phyloP scores from a whole-genome alignment of 2,888 invertebrate species.

The Smittia sp. region DNA sequence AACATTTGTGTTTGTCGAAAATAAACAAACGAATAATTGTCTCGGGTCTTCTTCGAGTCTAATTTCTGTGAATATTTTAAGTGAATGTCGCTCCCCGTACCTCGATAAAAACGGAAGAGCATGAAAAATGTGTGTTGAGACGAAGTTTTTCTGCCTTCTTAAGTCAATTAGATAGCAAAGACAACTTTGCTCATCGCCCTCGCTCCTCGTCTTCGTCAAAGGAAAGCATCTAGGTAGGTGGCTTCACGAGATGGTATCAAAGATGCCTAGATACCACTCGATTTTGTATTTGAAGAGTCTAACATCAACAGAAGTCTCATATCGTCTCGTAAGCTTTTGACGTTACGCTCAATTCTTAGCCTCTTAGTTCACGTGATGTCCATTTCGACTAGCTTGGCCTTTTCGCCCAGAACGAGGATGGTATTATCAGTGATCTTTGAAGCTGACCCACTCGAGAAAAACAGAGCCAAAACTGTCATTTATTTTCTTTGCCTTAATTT shows the following conservation, averaged over 20 bases:
- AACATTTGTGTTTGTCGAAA: conserved; percentile 25
- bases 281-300: no score
- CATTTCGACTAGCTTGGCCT: no score
- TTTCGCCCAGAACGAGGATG: no score
- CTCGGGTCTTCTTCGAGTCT: background rate
- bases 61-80: conserved; percentile 9
- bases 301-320: no score
- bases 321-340: no score
- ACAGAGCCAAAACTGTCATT: background rate
- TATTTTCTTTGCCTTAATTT: background rate
- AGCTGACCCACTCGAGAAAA: no score
- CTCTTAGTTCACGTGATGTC: no score
- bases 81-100: background rate
- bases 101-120: background rate
- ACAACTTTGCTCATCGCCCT: background rate
- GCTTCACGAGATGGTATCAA: no score
- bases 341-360: no score
- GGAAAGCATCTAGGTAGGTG: no score
- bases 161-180: conserved; percentile 26
- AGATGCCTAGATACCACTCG: no score
- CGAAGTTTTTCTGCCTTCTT: conserved; percentile 1
- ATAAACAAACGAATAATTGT: conserved; percentile 22
- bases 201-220: background rate
- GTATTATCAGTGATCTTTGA: no score
- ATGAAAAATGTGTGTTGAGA: background rate